Base-by-base conservation (phyloP, 2,113 vertebrate genomes). In the Cyphomyrus plagiostoma region DNA sequence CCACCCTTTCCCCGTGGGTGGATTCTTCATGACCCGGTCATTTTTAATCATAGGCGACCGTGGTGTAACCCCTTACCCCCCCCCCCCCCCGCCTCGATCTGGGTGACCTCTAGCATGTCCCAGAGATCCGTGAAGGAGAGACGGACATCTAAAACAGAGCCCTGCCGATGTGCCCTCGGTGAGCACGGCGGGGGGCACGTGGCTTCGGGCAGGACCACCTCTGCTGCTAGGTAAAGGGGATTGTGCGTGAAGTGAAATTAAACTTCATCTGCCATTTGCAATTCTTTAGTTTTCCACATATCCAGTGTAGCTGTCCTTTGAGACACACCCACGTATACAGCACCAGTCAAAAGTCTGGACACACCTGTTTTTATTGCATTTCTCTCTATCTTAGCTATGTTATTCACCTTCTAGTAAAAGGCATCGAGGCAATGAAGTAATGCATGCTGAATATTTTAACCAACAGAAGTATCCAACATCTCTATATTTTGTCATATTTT, bases 11-110 rank as follows among this genome's bases (percentile, higher is more conserved):
- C 35, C 91, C 88, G 87, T 90, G 52, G 89, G 87, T 90, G 52
- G 89, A 91, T 92, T 91, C 88, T 91, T 90, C 89, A 90, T 62
- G 4, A 19, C 42, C 86, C 89, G 70, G 91, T 82, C 66, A 42
- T 42, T 46, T 88, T 90, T 91, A 80, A 90, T 90, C 89, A 85
- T n/a, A 46, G 45, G 4, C 35, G n/a, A 84, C 45, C 4, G 48
- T 46, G 42, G 48, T 7, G 3, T 35, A 15, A 80, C 70, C 88
- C 77, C 52, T 21, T 35, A 35, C 35, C 35, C 35, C 4, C 52
- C 52, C 52, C 49, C 52, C 52, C 52, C 17, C 17, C n/a, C 4
- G 10, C 53, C 23, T 23, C n/a, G 7, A 48, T 56, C 74, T 49
- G 15, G 21, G 84, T 58, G 11, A 7, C 30, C n/a, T 23, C 83